phyloP scores from a whole-genome alignment of 64 coral and sea anemone genomes.

The Dendronephthya gigantea region DNA sequence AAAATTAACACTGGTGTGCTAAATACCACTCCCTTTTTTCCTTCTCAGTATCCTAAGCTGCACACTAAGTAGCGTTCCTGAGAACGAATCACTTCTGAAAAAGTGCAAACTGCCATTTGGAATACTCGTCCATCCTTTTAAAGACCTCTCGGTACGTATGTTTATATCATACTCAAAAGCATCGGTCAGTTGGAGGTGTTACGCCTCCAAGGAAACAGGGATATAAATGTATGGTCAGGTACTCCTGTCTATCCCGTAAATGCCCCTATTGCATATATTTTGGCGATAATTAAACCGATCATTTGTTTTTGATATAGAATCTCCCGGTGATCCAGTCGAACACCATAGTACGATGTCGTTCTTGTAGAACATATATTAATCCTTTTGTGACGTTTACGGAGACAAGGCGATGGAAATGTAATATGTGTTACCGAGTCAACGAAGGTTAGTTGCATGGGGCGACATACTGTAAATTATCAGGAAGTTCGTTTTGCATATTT shows the following conservation, averaged over 20 bases:
- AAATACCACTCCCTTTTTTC: neutral
- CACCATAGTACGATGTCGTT: slow-evolving; percentile 85
- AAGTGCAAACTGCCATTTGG: slow-evolving; percentile 85
- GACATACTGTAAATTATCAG: no score
- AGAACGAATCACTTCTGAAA: slow-evolving; percentile 78
- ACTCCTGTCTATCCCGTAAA: no score
- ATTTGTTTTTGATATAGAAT: slow-evolving; percentile 43
- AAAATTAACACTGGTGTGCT: neutral
- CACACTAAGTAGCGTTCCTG: slow-evolving; percentile 74
- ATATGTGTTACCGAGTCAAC: slow-evolving; percentile 93
- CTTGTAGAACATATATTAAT: slow-evolving; percentile 99
- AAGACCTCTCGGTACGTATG: slow-evolving; percentile 65
- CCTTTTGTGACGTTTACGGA: slow-evolving; percentile 96
- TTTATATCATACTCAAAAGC: no score
- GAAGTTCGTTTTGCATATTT: no score
- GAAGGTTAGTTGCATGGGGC: slow-evolving; percentile 49
- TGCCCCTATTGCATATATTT: no score
- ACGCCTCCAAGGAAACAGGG: no score
- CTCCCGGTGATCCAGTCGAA: slow-evolving; percentile 89
- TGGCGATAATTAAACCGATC: neutral
- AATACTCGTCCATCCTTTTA: slow-evolving; percentile 92
- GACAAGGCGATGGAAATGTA: slow-evolving; percentile 74
- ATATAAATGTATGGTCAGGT: no score
- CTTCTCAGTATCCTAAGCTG: slow-evolving; percentile 65
- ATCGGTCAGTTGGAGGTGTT: no score